These are phyloP conservation scores for Discoglossus pictus DNA, from an alignment of 2,797 vertebrate species.

Conservation along the genomic window DNA sequence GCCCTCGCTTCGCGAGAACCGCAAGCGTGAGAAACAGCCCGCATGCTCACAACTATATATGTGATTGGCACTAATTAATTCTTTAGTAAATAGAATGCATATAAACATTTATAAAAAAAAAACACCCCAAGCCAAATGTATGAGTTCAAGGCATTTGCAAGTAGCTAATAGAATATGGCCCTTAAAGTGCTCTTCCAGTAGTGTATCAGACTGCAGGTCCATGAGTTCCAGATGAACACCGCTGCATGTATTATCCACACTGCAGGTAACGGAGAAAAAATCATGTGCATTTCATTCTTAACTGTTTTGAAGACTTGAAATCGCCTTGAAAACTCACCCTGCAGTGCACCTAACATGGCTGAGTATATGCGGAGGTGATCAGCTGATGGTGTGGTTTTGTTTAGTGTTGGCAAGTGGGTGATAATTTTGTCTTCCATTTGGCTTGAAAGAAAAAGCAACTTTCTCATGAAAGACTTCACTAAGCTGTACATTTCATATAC, in stretches of 20 bases:
- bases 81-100: too few species aligned
- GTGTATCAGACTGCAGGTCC: too few species aligned
- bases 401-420: neutral
- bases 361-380: slow-evolving; percentile 4
- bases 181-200: too few species aligned
- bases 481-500: slow-evolving; percentile 5
- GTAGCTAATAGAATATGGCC: too few species aligned
- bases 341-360: slow-evolving; percentile 14
- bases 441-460: slow-evolving; percentile 3
- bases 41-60: too few species aligned
- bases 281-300: slow-evolving; percentile 17
- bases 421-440: slow-evolving; percentile 3
- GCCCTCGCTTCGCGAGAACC: too few species aligned
- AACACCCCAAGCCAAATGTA: too few species aligned
- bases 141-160: too few species aligned
- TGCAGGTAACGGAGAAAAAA: slow-evolving; percentile 19
- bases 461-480: slow-evolving; percentile 16
- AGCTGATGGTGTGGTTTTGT: neutral
- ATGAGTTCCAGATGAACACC: neutral
- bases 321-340: slow-evolving; percentile 6
- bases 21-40: too few species aligned
- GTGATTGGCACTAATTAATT: too few species aligned
- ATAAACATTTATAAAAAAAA: too few species aligned
- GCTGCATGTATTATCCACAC: slow-evolving; percentile 3
- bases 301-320: slow-evolving; percentile 24